These are phyloP conservation scores for Mycalesis mineus DNA, from an alignment of 2,888 invertebrate species.

Conservation along the genomic window DNA sequence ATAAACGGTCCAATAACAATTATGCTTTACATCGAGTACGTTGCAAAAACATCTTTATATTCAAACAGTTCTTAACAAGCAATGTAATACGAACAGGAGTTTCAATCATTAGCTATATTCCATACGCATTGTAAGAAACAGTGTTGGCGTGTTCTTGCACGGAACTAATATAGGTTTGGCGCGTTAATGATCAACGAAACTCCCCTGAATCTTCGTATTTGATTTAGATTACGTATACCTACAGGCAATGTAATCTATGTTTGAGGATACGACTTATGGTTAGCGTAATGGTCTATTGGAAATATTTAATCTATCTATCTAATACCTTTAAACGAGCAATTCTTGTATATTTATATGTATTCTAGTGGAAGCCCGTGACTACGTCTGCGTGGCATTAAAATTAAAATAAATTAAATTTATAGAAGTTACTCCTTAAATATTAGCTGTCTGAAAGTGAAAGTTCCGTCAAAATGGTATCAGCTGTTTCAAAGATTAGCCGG, in stretches of 20 bases:
- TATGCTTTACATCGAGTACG: slow-evolving; percentile 15
- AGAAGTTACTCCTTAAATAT: no score
- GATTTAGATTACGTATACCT: slow-evolving; percentile 32
- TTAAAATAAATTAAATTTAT: no score
- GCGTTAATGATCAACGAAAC: slow-evolving; percentile 44
- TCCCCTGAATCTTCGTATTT: slow-evolving; percentile 35
- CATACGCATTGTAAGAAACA: slow-evolving; percentile 30
- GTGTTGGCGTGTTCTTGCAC: slow-evolving; percentile 46
- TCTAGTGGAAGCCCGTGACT: no score
- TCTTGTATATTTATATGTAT: no score
- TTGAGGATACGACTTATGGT: slow-evolving; percentile 12
- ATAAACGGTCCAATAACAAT: not conserved
- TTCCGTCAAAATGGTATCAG: no score
- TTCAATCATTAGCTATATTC: not conserved
- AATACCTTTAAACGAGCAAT: no score
- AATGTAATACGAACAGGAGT: slow-evolving; percentile 13
- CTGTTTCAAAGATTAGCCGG: no score
- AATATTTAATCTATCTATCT: slow-evolving; percentile 5
- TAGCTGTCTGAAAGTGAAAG: no score
- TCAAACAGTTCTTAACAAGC: not conserved
- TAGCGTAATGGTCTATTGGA: slow-evolving; percentile 1
- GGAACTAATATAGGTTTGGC: slow-evolving; percentile 49
- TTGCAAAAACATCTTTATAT: slow-evolving; percentile 2
- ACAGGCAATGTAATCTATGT: slow-evolving; percentile 21
- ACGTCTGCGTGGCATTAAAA: no score